Percentiles rank a stretch among this genome's conserved stretches.
These are phyloP conservation scores for Bubo blakistoni DNA, from an alignment of 2,113 vertebrate genomes.

Conservation along the genomic window DNA sequence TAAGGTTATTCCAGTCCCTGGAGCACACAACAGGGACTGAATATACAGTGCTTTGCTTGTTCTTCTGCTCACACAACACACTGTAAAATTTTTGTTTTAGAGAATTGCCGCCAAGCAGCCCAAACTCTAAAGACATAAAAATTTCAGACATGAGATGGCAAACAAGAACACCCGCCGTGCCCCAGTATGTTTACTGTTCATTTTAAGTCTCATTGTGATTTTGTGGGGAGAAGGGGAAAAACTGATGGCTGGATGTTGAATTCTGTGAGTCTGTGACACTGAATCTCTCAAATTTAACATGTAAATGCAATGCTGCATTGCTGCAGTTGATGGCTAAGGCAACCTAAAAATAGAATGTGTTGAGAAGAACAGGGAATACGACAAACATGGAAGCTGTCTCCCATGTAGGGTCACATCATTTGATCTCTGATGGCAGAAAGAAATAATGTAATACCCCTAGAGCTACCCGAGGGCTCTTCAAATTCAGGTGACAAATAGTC, in stretches of 20 bases:
- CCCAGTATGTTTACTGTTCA: fast-evolving
- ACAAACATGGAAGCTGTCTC: neutral
- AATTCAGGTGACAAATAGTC: neutral
- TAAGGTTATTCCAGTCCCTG: neutral
- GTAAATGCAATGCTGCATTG: neutral
- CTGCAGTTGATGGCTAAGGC: neutral
- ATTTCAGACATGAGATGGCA: neutral
- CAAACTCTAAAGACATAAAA: neutral
- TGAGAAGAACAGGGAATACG: neutral
- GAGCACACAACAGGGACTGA: fast-evolving
- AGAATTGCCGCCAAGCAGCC: neutral
- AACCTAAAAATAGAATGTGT: neutral
- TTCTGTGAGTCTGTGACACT: neutral
- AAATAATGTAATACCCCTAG: neutral
- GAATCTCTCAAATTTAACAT: neutral
- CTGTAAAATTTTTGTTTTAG: fast-evolving
- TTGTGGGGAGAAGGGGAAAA: neutral
- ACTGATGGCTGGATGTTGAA: neutral
- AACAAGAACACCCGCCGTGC: neutral
- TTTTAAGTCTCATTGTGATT: neutral
- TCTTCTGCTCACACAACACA: neutral
- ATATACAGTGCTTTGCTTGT: neutral
- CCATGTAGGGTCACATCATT: neutral
- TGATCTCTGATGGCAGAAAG: neutral
- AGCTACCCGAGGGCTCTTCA: neutral